Conservation (phyloP, 2,113 vertebrate species). For the Trematocara macrostoma region DNA sequence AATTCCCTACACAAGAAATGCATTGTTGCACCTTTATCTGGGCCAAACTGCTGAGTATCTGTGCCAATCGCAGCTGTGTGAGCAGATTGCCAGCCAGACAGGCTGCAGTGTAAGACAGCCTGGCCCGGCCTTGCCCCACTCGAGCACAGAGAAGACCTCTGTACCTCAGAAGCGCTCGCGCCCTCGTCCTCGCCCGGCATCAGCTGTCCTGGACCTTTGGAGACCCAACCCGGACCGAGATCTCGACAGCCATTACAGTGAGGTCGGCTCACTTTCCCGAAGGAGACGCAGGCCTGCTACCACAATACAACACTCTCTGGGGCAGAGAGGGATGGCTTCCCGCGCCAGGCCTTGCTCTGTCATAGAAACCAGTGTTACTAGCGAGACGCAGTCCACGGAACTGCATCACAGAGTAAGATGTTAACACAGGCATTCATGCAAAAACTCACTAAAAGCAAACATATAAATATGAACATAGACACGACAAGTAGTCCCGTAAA, state of each 20-base stretch:
- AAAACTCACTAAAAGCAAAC: background rate
- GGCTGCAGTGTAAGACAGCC: slow-evolving; percentile 44
- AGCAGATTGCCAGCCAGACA: slow-evolving; percentile 69
- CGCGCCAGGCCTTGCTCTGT: slow-evolving; percentile 65
- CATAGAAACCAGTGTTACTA: slow-evolving; percentile 67
- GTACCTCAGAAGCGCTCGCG: slow-evolving; percentile 37
- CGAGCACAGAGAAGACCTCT: slow-evolving; percentile 63
- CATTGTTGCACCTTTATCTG: slow-evolving; percentile 54
- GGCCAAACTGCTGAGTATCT: slow-evolving; percentile 61
- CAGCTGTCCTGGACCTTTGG: slow-evolving; percentile 56
- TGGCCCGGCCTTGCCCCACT: slow-evolving; percentile 33
- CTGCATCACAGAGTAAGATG: slow-evolving; percentile 67
- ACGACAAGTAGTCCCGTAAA: background rate
- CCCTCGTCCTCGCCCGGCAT: slow-evolving; percentile 54
- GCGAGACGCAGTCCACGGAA: slow-evolving; percentile 58
- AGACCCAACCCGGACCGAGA: slow-evolving; percentile 43
- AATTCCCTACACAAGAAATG: slow-evolving; percentile 32
- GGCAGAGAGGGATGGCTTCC: slow-evolving; percentile 34
- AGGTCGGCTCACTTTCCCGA: slow-evolving; percentile 62
- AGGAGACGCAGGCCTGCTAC: slow-evolving; percentile 51
- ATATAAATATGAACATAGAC: background rate
- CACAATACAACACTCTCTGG: slow-evolving; percentile 31
- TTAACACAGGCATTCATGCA: slow-evolving; percentile 21
- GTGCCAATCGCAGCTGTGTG: slow-evolving; percentile 72
- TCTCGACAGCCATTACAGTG: slow-evolving; percentile 47